A percentile compares a stretch with the other conserved stretches of the same genome.
Evolutionary conservation across 2,113 vertebrate species (phyloP).

Genomic region (Pterocles orientalis): DNA sequence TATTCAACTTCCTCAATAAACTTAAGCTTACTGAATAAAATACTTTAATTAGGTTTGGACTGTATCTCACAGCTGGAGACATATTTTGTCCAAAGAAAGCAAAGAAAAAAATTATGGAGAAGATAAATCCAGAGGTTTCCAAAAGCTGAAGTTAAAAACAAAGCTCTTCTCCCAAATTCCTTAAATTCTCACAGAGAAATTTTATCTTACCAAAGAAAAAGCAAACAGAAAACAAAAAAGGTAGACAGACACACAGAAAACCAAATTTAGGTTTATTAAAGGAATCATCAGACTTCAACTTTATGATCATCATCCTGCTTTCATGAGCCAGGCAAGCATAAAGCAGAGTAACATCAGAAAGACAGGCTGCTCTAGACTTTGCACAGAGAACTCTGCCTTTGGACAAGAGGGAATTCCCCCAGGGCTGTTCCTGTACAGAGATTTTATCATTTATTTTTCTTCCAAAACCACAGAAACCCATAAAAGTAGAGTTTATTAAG

Average conservation of each 20-base stretch:
- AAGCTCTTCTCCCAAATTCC: background rate
- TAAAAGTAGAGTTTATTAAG: background rate
- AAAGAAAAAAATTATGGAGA: background rate
- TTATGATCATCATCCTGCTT: background rate
- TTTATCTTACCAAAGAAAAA: background rate
- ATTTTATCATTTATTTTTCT: background rate
- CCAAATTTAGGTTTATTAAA: background rate
- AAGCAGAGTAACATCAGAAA: background rate
- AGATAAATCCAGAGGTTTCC: background rate
- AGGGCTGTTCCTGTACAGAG: background rate
- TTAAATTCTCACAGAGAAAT: background rate
- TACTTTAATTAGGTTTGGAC: background rate
- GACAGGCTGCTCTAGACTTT: background rate
- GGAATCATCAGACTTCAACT: background rate
- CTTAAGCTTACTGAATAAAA: background rate
- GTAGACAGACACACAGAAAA: background rate
- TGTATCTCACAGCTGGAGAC: background rate
- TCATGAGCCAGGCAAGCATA: accelerated
- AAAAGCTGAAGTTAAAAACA: background rate
- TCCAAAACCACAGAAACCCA: accelerated
- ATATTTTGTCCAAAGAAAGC: background rate
- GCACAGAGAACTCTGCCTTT: background rate
- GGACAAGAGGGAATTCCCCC: background rate
- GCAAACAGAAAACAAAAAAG: background rate
- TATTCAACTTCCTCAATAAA: background rate